Evolutionary conservation across 1,140 invertebrate genomes (phyloP), one percentile per base, ranked within the genome.

Genomic region (Psix sp.): DNA sequence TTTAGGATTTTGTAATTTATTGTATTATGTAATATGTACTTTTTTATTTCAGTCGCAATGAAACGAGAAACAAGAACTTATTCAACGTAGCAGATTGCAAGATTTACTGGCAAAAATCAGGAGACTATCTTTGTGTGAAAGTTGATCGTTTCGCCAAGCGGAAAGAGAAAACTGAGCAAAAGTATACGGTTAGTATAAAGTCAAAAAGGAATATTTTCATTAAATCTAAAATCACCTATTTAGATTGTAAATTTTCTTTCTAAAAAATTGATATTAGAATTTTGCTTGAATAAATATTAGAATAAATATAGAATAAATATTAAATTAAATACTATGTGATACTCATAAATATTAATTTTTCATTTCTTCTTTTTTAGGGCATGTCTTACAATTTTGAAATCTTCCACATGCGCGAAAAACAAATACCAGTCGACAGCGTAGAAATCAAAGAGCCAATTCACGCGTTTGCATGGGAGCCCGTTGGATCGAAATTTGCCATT

Each of bases 321-420:
- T n/a, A n/a, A n/a, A n/a, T n/a, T n/a, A n/a, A n/a, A n/a, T n/a
- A n/a, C n/a, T n/a, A n/a, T n/a, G n/a, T n/a, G n/a, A n/a, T n/a
- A n/a, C n/a, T n/a, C n/a, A n/a, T n/a, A n/a, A n/a, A n/a, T n/a
- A n/a, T n/a, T n/a, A 16, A 21, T 21, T 40, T 43, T 45, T 57
- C 35, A 5, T 35, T 20, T 42, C 13, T 7, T 26, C 1, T 76
- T 75, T 87, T 88, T 29, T 76, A 93, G 92, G 97, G 98, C 76
- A 95, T 98, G 91, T 98, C 97, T 77, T 98, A 96, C 87, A 99
- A 99, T 84, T 98, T 99, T 88, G 98, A 99, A 88, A 96, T 99
- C 68, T 99, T 99, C 89, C 96, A 98, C 79, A 97, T 99, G 92
- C 89, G 95, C 49, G 97, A 99, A 80, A 99, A 99, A 83, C 94